phyloP scores from a whole-genome alignment of 2,113 vertebrate genomes.

The Gymnobelideus leadbeateri region DNA sequence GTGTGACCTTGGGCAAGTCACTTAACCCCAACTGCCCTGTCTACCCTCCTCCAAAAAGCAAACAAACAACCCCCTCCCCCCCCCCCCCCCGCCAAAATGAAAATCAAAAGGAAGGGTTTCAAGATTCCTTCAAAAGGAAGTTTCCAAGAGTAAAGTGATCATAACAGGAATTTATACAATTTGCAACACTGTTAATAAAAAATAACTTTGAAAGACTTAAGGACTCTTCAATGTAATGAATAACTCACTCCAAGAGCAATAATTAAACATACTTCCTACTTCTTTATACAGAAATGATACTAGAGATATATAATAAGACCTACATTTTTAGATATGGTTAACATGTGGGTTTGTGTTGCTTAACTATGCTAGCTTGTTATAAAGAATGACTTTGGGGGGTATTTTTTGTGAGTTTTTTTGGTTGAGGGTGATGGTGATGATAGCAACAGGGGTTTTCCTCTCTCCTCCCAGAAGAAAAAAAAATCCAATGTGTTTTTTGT shows the following conservation, averaged over 20 bases:
- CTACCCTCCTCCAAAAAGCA: too few species aligned
- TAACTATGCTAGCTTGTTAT: background rate
- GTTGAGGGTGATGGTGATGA: background rate
- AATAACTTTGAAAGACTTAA: background rate
- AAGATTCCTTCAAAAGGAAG: too few species aligned
- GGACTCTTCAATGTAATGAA: background rate
- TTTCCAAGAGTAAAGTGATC: background rate
- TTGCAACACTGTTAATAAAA: background rate
- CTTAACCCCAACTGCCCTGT: too few species aligned
- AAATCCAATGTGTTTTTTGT: too few species aligned
- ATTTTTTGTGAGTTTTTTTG: background rate
- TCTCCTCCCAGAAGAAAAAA: background rate
- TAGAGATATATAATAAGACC: background rate
- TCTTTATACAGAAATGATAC: background rate
- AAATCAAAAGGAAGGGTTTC: background rate
- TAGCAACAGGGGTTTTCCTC: background rate
- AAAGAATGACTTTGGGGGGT: background rate
- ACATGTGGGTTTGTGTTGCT: background rate
- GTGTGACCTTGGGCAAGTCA: too few species aligned
- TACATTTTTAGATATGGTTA: background rate
- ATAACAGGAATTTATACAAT: background rate
- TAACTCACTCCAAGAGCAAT: background rate
- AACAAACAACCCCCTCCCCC: too few species aligned
- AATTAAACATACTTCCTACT: background rate
- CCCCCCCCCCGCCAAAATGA: too few species aligned